These are phyloP conservation scores for Chaitophorus viminalis DNA, from an alignment of 2,888 invertebrate species.

Conservation along the genomic window DNA sequence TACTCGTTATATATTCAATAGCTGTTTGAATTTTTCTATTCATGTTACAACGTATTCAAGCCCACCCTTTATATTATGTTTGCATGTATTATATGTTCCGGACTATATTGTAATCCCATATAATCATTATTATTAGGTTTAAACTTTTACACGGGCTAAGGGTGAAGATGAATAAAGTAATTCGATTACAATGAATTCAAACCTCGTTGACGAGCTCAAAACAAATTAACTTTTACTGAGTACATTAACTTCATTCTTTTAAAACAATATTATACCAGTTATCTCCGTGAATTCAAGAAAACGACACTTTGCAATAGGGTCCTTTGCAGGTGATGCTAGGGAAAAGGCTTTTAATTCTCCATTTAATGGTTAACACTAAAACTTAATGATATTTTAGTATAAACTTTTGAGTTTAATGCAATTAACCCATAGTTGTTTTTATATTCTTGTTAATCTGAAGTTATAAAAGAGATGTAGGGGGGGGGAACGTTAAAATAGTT, in stretches of 20 bases:
- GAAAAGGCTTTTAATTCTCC: constrained; percentile 33
- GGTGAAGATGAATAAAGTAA: constrained; percentile 28
- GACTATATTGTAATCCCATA: background rate
- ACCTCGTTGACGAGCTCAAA: constrained; percentile 14
- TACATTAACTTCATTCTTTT: background rate
- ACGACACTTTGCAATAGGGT: constrained; percentile 36
- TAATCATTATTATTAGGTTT: constrained; percentile 5
- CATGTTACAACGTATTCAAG: background rate
- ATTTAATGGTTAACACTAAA: constrained; percentile 39
- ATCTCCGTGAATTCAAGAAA: constrained; percentile 35
- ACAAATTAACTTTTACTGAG: constrained; percentile 23
- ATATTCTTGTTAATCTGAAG: background rate
- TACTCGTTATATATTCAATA: background rate
- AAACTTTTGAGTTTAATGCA: constrained; percentile 15
- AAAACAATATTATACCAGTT: constrained; percentile 18
- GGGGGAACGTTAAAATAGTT: too few relatives aligned
- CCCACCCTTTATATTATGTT: background rate
- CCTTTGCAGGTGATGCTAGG: constrained; percentile 35
- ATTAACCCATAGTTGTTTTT: background rate
- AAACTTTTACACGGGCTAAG: background rate
- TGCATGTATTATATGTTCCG: background rate
- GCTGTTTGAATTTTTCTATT: background rate
- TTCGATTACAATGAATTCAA: constrained; percentile 25
- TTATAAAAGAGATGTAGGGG: too few relatives aligned
- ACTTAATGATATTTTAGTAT: constrained; percentile 36